These are phyloP conservation scores for Umimayanthus chanpuru DNA, from an alignment of 92 coral and sea anemone species.

Conservation along the genomic window DNA sequence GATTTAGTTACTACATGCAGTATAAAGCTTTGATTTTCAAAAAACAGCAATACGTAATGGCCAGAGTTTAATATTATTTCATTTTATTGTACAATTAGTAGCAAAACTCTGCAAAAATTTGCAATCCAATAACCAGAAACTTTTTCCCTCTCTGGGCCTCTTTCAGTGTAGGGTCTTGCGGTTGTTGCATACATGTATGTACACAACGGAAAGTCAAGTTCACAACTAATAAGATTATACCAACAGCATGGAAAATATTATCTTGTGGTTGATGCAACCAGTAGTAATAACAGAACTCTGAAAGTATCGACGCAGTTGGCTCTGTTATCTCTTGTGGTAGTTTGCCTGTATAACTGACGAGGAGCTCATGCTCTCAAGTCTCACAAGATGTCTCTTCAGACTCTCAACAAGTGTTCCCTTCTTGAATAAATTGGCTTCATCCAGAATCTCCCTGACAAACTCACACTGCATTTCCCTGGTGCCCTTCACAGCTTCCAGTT, in stretches of 20 bases:
- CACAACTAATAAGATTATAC: neutral
- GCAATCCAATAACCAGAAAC: too few relatives aligned
- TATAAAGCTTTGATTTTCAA: too few relatives aligned
- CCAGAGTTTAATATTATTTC: too few relatives aligned
- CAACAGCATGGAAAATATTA: conserved; percentile 6
- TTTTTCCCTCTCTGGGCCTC: too few relatives aligned
- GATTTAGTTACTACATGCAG: too few relatives aligned
- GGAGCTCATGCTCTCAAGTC: conserved; percentile 33
- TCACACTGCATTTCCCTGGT: conserved; percentile 70
- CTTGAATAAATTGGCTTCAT: conserved; percentile 90
- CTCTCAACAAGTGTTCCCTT: conserved; percentile 77
- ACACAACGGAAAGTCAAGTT: too few relatives aligned
- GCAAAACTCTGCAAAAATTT: too few relatives aligned
- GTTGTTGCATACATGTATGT: too few relatives aligned
- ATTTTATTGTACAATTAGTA: too few relatives aligned
- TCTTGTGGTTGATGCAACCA: conserved; percentile 41
- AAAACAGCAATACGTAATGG: too few relatives aligned
- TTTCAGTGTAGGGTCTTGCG: too few relatives aligned
- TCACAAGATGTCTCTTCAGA: conserved; percentile 61
- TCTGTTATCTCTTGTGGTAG: conserved; percentile 37
- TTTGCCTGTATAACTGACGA: neutral
- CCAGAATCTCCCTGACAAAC: conserved; percentile 79
- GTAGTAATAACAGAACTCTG: neutral
- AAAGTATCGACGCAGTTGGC: neutral
- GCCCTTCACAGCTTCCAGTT: conserved; percentile 81